Evolutionary conservation across 2,888 invertebrate genomes (phyloP), one percentile per base, ranked within the genome.

Genomic region (Philhelius pedissequus): DNA sequence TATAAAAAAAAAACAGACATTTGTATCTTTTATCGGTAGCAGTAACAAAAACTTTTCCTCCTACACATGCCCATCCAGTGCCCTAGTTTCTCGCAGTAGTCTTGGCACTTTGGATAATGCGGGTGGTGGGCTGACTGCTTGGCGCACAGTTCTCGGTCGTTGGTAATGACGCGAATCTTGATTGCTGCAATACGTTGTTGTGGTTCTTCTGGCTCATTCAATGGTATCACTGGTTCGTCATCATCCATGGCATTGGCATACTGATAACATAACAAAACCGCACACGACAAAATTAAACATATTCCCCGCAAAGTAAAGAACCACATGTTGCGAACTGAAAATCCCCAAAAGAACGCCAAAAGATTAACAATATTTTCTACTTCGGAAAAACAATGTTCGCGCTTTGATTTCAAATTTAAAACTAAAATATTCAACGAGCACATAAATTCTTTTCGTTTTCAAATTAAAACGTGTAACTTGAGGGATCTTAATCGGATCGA

Each of bases 41-140:
- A 90, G 79, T 89, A 90, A 75, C 90, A 90, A 40, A 73, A 64
- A 40, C 87, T 89, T 27, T 89, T 88, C 60, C 86, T 88, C 66
- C 90, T 89, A 70, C 90, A 90, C 87, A 90, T 90, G 11, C 90
- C 90, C 86, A 91, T 86, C 91, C 90, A 91, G 56, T 90, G 90
- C 11, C 89, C 88, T 18, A 90, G 86, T 32, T 88, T 87, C 52
- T 87, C 87, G 86, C 90, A 91, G 87, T 90, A 91, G 30, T 88
- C 87, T 75, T 90, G 88, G 62, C 90, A 90, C 27, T 86, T 88
- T 15, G 90, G 91, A 76, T 87, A 88, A 71, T 90, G 90, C 0
- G 91, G 90, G 86, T 89, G 89, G 62, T 88, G 88, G 13, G 88
- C 89, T 1, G 91, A 90, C 4, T 87, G 81, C 52, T 88, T 87